Evolutionary conservation across 2,797 vertebrate genomes (phyloP).

Genomic region (Cirrhinus molitorella): DNA sequence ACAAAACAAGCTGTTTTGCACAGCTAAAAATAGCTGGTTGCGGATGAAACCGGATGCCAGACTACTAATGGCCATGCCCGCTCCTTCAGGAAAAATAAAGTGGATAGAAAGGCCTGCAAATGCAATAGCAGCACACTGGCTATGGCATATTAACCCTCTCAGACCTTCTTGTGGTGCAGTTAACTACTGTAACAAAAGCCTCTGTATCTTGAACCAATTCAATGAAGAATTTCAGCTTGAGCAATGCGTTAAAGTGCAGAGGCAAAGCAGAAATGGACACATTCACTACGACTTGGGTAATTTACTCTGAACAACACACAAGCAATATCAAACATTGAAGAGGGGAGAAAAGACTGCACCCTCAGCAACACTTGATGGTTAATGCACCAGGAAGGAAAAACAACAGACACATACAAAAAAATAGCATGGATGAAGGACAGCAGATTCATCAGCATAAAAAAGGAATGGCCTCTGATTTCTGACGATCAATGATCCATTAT

Average conservation of each 20-base stretch:
- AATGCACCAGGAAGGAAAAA: conserved; percentile 16
- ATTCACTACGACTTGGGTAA: neutral
- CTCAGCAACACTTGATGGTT: conserved; percentile 15
- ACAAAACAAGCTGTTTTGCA: no score
- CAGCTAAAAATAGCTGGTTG: no score
- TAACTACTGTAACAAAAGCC: neutral
- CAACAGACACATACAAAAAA: conserved; percentile 16
- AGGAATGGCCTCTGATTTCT: neutral
- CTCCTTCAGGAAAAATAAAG: no score
- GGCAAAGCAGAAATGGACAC: neutral
- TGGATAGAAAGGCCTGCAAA: neutral
- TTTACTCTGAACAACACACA: neutral
- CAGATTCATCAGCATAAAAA: neutral
- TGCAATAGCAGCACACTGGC: neutral
- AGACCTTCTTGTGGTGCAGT: neutral
- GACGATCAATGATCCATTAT: neutral
- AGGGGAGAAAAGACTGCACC: conserved; percentile 1
- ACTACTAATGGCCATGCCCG: no score
- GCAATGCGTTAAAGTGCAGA: conserved; percentile 31
- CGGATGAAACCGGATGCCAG: no score
- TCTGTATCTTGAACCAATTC: neutral
- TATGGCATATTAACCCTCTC: conserved; percentile 10
- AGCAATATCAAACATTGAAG: conserved; percentile 4
- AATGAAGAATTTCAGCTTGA: conserved; percentile 29
- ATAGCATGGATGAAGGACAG: neutral